phyloP scores from a whole-genome alignment of 2,797 vertebrate genomes.

The Pangasius macronema region DNA sequence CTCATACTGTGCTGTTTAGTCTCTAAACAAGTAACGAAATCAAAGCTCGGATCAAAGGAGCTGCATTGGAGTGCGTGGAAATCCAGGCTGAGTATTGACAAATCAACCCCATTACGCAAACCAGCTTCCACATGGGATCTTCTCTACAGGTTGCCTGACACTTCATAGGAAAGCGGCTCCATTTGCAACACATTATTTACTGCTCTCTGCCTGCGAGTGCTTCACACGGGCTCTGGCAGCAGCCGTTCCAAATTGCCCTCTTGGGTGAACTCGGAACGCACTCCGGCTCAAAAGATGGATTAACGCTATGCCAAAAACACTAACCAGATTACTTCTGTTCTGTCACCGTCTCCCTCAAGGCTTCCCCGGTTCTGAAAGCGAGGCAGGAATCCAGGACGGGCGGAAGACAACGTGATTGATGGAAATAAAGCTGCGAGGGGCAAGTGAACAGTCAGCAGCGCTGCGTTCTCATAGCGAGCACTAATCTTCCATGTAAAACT shows the following conservation, averaged over 20 bases:
- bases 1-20: constrained; percentile 15
- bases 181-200: constrained; percentile 65
- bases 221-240: constrained; percentile 56
- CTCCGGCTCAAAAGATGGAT: constrained; percentile 56
- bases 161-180: constrained; percentile 62
- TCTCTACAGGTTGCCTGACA: constrained; percentile 59
- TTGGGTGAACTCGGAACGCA: constrained; percentile 50
- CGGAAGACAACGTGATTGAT: constrained; percentile 51
- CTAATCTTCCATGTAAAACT: constrained; percentile 49
- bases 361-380: constrained; percentile 31
- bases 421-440: constrained; percentile 39
- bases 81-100: constrained; percentile 69
- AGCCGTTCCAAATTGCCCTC: constrained; percentile 58
- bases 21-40: constrained; percentile 38
- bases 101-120: constrained; percentile 64
- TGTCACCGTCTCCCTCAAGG: constrained; percentile 49
- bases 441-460: constrained; percentile 32
- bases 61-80: constrained; percentile 64
- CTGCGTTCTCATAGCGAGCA: constrained; percentile 16
- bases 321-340: constrained; percentile 62
- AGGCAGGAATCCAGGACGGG: constrained; percentile 36
- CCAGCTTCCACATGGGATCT: constrained; percentile 58
- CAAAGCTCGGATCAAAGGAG: constrained; percentile 56
- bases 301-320: constrained; percentile 56
- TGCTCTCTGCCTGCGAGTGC: constrained; percentile 57